phyloP scores from a whole-genome alignment of 1,140 invertebrate species.

The Macrobrachium nipponense region DNA sequence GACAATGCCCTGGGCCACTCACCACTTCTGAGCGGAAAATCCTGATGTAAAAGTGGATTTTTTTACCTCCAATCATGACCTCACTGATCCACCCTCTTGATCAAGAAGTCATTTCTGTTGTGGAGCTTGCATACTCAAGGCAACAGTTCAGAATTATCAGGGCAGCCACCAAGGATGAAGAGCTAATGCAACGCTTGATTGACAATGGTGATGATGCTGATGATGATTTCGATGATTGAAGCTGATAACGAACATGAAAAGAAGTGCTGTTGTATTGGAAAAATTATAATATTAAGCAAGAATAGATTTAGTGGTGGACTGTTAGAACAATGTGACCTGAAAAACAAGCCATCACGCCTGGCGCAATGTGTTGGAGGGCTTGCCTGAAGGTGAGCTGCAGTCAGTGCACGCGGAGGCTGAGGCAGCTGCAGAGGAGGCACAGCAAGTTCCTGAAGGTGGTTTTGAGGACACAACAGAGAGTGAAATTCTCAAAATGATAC shows the following conservation, averaged over 20 bases:
- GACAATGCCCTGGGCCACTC: too few species aligned
- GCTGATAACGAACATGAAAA: not conserved
- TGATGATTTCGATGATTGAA: not conserved
- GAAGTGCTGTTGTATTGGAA: not conserved
- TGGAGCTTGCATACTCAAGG: too few species aligned
- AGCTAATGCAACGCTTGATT: too few species aligned
- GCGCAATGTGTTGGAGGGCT: constrained; percentile 23
- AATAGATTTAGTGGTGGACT: too few species aligned
- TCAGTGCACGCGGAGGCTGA: not conserved
- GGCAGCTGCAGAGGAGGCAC: constrained; percentile 17
- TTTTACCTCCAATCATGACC: too few species aligned
- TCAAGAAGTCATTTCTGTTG: too few species aligned
- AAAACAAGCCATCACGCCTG: constrained; percentile 17
- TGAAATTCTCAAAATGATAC: not conserved
- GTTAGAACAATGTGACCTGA: constrained; percentile 22
- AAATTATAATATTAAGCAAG: too few species aligned
- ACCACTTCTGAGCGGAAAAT: too few species aligned
- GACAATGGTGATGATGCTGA: not conserved
- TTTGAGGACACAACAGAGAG: constrained; percentile 12
- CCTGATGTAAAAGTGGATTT: too few species aligned
- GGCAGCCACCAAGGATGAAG: too few species aligned
- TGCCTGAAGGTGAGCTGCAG: constrained; percentile 16
- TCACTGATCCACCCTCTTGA: too few species aligned
- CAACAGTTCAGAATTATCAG: too few species aligned
- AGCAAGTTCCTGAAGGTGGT: constrained; percentile 9